These are phyloP conservation scores for Labrus mixtus DNA, from an alignment of 2,113 vertebrate species.

Conservation along the genomic window DNA sequence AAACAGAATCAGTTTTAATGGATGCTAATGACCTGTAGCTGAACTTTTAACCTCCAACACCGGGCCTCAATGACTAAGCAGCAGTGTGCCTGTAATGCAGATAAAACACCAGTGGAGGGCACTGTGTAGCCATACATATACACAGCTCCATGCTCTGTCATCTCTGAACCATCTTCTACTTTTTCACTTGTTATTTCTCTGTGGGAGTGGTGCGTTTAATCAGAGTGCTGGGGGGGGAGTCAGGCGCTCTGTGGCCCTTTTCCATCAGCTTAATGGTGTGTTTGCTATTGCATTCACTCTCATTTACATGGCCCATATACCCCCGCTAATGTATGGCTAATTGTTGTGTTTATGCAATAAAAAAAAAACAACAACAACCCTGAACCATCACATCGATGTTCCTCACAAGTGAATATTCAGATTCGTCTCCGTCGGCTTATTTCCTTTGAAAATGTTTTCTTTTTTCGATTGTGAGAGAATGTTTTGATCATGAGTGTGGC, in stretches of 20 bases:
- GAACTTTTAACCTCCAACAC: neutral
- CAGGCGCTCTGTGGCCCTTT: conserved; percentile 48
- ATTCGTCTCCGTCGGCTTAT: conserved; percentile 12
- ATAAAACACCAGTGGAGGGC: conserved; percentile 52
- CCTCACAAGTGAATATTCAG: conserved; percentile 23
- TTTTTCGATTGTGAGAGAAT: conserved; percentile 34
- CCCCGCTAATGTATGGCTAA: conserved; percentile 66
- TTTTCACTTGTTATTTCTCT: conserved; percentile 30
- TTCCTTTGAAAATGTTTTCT: conserved; percentile 49
- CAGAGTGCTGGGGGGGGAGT: conserved; percentile 37
- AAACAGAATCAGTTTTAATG: neutral
- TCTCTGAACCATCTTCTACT: neutral
- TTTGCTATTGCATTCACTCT: conserved; percentile 62
- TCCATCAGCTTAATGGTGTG: conserved; percentile 73
- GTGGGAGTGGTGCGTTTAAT: conserved; percentile 49
- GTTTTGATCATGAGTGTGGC: conserved; percentile 52
- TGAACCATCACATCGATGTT: conserved; percentile 13
- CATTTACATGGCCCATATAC: conserved; percentile 71
- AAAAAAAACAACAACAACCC: neutral
- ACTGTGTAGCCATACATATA: conserved; percentile 13
- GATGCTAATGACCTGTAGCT: neutral
- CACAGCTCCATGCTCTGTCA: neutral
- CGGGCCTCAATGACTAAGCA: neutral
- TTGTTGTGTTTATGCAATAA: conserved; percentile 68
- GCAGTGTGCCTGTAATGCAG: neutral